Evolutionary conservation across 2,797 vertebrate genomes (phyloP).

Genomic region (Thaleichthys pacificus): DNA sequence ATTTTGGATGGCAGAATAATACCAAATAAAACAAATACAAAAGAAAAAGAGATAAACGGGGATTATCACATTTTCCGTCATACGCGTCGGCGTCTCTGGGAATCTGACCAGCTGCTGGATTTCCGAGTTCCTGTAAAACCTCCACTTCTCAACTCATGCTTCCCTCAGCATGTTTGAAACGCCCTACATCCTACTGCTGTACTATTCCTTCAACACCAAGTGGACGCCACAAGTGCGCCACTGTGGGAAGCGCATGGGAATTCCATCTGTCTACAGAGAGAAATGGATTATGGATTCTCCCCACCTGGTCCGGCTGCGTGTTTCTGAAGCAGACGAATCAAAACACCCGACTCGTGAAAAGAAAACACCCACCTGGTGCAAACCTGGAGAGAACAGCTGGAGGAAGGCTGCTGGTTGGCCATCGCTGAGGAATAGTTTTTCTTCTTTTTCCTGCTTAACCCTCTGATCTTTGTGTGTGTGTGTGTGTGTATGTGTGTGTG

Average conservation of each 20-base stretch:
- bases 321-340: conserved; percentile 21
- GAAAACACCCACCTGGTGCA: conserved; percentile 38
- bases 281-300: neutral
- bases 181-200: neutral
- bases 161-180: neutral
- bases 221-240: conserved; percentile 28
- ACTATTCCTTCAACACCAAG: neutral
- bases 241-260: conserved; percentile 24
- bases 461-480: conserved; percentile 10
- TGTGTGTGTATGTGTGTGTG: conserved; percentile 27
- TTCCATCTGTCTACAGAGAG: conserved; percentile 35
- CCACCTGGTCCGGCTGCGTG: conserved; percentile 11
- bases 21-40: conserved; percentile 14
- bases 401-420: conserved; percentile 31
- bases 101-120: conserved; percentile 18
- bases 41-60: neutral
- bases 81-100: neutral
- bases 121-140: neutral
- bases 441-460: conserved; percentile 29
- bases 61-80: conserved; percentile 28
- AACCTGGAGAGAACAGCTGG: conserved; percentile 28
- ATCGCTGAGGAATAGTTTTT: conserved; percentile 38
- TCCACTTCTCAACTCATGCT: neutral
- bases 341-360: conserved; percentile 28
- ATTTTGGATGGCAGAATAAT: conserved; percentile 44